Conservation (phyloP, 2,113 vertebrate species). For the Mastomys natalensis region DNA sequence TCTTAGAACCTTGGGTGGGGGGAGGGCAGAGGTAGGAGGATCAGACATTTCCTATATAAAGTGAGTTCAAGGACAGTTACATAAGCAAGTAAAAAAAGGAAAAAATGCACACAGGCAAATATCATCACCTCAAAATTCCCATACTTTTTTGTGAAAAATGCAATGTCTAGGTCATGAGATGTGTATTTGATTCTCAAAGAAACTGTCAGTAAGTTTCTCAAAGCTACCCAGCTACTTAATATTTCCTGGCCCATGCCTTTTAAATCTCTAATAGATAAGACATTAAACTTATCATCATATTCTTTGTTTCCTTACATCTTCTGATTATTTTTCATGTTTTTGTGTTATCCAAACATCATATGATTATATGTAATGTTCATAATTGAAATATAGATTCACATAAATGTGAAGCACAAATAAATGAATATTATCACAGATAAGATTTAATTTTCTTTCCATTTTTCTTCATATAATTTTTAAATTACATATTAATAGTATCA, state of each 20-base stretch:
- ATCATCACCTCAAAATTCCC: background rate
- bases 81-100: background rate
- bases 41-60: too few species aligned
- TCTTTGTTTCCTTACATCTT: background rate
- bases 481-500: background rate
- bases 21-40: background rate
- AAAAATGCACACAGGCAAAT: too few species aligned
- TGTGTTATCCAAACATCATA: background rate
- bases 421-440: background rate
- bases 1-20: rapidly evolving
- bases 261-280: too few species aligned
- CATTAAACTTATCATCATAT: background rate
- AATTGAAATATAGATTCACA: background rate
- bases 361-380: background rate
- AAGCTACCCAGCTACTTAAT: background rate
- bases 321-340: background rate
- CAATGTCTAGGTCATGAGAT: background rate
- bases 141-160: background rate
- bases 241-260: background rate
- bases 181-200: background rate
- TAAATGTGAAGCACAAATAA: background rate
- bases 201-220: background rate
- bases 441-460: background rate
- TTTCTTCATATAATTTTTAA: background rate
- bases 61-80: background rate